Evolutionary conservation across 2,888 invertebrate species (phyloP).

Genomic region (Yponomeuta sedellus): DNA sequence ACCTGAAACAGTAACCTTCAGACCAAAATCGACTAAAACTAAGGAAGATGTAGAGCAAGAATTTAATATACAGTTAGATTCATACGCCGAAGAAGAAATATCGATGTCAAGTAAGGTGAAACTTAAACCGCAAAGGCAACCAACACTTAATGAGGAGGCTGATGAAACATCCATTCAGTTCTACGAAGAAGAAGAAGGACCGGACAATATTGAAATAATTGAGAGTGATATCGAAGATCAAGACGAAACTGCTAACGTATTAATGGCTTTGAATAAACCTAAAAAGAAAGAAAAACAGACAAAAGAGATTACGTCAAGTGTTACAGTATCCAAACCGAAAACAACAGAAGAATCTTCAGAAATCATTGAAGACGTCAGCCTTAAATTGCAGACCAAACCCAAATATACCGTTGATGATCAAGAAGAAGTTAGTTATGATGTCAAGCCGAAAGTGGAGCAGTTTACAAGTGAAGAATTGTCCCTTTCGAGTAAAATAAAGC

Average conservation of each 20-base stretch:
- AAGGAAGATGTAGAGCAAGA: constrained; percentile 94
- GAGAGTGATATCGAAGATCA: constrained; percentile 67
- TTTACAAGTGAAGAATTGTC: constrained; percentile 84
- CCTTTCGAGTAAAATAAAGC: constrained; percentile 82
- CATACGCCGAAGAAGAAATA: constrained; percentile 91
- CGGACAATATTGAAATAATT: constrained; percentile 65
- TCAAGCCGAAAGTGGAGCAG: constrained; percentile 53
- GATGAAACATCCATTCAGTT: constrained; percentile 84
- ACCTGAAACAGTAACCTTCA: constrained; percentile 87
- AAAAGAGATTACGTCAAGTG: constrained; percentile 59
- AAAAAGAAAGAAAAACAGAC: constrained; percentile 48
- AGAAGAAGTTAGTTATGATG: constrained; percentile 75
- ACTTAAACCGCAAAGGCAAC: constrained; percentile 83
- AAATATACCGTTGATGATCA: constrained; percentile 80
- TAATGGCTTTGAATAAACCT: constrained; percentile 56
- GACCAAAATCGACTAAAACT: constrained; percentile 84
- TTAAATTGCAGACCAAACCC: constrained; percentile 83
- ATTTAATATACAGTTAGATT: constrained; percentile 89
- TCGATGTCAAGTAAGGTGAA: constrained; percentile 90
- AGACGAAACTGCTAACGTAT: constrained; percentile 51
- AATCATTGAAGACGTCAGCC: constrained; percentile 76
- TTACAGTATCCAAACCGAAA: constrained; percentile 53
- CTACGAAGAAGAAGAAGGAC: constrained; percentile 65
- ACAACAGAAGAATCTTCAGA: constrained; percentile 56
- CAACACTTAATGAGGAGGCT: constrained; percentile 85